Evolutionary conservation across 1,140 invertebrate genomes (phyloP), one percentile per base, ranked within the genome.

Genomic region (Aphaenogaster rudis): DNA sequence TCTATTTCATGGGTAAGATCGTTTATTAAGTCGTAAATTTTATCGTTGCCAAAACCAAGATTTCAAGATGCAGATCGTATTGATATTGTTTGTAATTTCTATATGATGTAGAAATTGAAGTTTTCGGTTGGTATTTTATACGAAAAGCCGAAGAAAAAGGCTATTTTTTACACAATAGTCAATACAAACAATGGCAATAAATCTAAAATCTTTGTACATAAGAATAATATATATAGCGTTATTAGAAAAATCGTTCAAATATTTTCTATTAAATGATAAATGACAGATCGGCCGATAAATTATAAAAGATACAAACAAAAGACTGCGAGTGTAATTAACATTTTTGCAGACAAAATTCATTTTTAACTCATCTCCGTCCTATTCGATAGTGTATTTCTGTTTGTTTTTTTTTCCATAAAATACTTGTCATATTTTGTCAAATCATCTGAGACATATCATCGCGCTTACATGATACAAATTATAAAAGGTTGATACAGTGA

Each of bases 171-270:
- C 63, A 74, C 8, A 28, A 63, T 74, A 71, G 69, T 84, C 13
- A 74, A 21, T 84, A 74, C 74, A 74, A 88, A 52, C 57, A 52
- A 74, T 52, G 59, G 52, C 72, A 67, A 69, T 33, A 33, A 72
- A 67, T 86, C 74, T 21, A 28, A 72, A 42, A 72, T 57, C 1
- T 52, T 67, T 89, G 59, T 88, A 84, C 54, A 88, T 88, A 89
- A 72, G 13, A 74, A 15, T 33, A 48, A 76, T 57, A 78, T 42
- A 59, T 88, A 45, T 78, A 71, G 39, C 15, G 33, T 36, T 88
- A 17, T 52, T 28, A 66, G 21, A 72, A 42, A 11, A 71, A 11
- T 39, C 9, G 33, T 61, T 28, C 67, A 74, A 48, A 15, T 84
- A 61, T 78, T 48, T 86, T 86, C n/a, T 66, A 72, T 88, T 76